Evolutionary conservation across 2,113 vertebrate genomes (phyloP).

Genomic region (Junco hyemalis): DNA sequence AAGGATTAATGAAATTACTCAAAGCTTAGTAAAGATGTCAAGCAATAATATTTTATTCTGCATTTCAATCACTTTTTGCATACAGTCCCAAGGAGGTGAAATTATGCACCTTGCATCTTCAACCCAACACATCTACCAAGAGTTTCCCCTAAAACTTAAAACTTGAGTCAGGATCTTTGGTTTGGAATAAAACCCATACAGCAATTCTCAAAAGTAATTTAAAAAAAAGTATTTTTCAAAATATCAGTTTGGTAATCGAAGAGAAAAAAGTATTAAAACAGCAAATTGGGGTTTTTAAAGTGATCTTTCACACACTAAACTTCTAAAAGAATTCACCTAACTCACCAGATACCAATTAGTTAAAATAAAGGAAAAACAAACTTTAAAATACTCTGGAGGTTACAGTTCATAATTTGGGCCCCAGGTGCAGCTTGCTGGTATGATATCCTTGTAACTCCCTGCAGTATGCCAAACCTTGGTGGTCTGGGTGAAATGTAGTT

Average conservation of each 20-base stretch:
- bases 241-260: neutral
- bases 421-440: neutral
- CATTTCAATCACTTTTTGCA: neutral
- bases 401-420: neutral
- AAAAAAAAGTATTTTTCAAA: neutral
- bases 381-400: neutral
- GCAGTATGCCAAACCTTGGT: neutral
- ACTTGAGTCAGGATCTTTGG: neutral
- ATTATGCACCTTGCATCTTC: neutral
- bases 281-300: fast-evolving
- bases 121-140: fast-evolving
- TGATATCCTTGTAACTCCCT: neutral
- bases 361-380: neutral
- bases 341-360: neutral
- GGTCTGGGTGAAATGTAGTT: neutral
- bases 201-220: neutral
- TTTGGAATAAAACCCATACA: neutral
- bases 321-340: neutral
- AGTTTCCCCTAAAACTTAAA: neutral
- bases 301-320: neutral
- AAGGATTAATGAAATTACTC: neutral
- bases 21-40: neutral
- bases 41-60: neutral
- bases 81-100: neutral
- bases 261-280: neutral